Conservation (phyloP, 2,888 invertebrate genomes). For the Steinernema hermaphroditum region DNA sequence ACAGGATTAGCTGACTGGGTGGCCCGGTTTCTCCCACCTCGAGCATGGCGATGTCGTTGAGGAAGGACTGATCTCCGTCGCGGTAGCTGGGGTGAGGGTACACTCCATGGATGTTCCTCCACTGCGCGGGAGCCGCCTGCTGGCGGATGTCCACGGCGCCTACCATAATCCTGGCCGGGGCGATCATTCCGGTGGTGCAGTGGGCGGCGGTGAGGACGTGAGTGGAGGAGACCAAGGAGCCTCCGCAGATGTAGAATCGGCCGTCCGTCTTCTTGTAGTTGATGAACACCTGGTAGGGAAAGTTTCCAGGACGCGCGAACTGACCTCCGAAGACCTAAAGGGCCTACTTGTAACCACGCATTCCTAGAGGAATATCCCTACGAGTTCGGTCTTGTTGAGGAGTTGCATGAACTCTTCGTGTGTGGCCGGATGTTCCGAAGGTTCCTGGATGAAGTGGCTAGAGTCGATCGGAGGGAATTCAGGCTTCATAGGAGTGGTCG, state of each 20-base stretch:
- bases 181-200: conserved; percentile 5
- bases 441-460: neutral
- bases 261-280: neutral
- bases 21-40: neutral
- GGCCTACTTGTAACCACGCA: neutral
- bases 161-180: neutral
- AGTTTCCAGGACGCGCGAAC: conserved; percentile 13
- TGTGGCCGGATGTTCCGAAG: neutral
- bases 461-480: neutral
- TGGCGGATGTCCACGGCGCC: neutral
- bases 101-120: neutral
- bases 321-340: conserved; percentile 16
- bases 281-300: conserved; percentile 21
- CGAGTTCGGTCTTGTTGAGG: neutral
- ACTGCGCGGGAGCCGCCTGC: neutral
- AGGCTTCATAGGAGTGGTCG: neutral
- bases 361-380: neutral
- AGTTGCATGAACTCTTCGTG: neutral
- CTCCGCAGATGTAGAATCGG: conserved; percentile 20
- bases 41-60: conserved; percentile 16
- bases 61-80: conserved; percentile 1
- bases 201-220: conserved; percentile 17
- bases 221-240: neutral
- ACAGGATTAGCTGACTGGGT: neutral
- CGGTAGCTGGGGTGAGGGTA: neutral